These are phyloP conservation scores for Melopsittacus undulatus DNA, from an alignment of 2,797 vertebrate species.

Conservation along the genomic window DNA sequence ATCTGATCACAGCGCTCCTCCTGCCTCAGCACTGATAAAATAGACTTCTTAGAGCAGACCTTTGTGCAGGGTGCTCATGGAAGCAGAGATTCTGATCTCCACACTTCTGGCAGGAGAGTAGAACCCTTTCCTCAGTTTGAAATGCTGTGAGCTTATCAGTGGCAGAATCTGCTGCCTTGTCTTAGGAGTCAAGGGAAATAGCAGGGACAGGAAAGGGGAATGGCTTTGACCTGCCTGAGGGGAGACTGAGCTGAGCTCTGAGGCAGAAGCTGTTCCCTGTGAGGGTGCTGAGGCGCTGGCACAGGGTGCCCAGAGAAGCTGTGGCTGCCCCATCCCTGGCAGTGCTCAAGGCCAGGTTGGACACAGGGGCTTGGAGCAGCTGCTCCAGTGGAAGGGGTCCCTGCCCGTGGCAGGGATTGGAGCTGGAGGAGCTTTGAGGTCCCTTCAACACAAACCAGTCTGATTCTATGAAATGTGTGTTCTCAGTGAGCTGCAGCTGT, in stretches of 20 bases:
- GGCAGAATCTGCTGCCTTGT: neutral
- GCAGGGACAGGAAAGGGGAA: neutral
- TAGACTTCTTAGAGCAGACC: neutral
- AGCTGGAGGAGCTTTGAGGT: neutral
- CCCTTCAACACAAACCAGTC: neutral
- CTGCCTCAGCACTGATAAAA: neutral
- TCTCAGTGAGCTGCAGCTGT: neutral
- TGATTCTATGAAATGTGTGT: neutral
- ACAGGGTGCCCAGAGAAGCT: too few relatives aligned
- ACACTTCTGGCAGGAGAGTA: neutral
- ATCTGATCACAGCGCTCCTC: neutral
- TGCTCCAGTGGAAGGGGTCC: too few relatives aligned
- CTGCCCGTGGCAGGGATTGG: too few relatives aligned
- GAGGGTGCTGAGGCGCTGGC: too few relatives aligned
- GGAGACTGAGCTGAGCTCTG: neutral
- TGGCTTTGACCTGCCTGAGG: neutral
- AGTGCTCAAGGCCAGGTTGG: too few relatives aligned
- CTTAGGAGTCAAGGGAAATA: neutral
- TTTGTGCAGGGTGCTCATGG: neutral
- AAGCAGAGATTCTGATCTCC: neutral
- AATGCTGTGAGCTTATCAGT: neutral
- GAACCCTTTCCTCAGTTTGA: neutral
- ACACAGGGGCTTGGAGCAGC: too few relatives aligned
- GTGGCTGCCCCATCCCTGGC: too few relatives aligned
- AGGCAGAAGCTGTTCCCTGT: neutral